A percentile compares a stretch with the other conserved stretches of the same genome.
Evolutionary conservation across 2,888 invertebrate genomes (phyloP).

Genomic region (Pristionchus fissidentatus): DNA sequence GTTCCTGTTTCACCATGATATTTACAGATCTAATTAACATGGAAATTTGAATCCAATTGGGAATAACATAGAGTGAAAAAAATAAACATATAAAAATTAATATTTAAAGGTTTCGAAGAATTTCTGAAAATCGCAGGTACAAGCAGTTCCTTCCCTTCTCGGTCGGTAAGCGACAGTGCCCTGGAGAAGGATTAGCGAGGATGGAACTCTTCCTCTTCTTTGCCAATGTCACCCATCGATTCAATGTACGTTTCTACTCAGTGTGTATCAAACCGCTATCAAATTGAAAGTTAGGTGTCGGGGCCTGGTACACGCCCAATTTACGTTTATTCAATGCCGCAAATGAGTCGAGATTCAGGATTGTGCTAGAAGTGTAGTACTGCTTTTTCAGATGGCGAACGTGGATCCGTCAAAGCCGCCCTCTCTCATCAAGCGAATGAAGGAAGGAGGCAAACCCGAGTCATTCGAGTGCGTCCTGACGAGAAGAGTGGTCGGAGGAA

Average conservation of each 20-base stretch:
- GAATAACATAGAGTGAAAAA: not conserved
- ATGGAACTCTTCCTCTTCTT: slow-evolving; percentile 44
- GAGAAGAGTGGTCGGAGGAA: not conserved
- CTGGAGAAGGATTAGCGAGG: slow-evolving; percentile 23
- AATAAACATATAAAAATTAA: not conserved
- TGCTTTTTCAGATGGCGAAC: not conserved
- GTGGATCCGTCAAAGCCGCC: slow-evolving; percentile 13
- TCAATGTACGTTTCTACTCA: not conserved
- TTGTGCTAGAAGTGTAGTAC: not conserved
- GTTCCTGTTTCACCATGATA: too few relatives aligned
- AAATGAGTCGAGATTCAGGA: too few relatives aligned
- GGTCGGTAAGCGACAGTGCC: slow-evolving; percentile 1
- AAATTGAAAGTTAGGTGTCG: not conserved
- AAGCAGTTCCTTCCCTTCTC: slow-evolving; percentile 42
- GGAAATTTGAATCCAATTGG: too few relatives aligned
- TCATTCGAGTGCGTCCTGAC: slow-evolving; percentile 24
- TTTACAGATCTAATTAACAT: too few relatives aligned
- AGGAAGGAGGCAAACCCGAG: not conserved
- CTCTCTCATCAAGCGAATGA: not conserved
- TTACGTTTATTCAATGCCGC: too few relatives aligned
- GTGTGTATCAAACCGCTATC: not conserved
- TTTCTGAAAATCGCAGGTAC: not conserved
- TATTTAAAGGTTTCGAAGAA: not conserved
- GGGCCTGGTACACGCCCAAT: not conserved
- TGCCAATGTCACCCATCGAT: slow-evolving; percentile 37